phyloP scores from a whole-genome alignment of 1,140 invertebrate genomes.

The Ylistrum balloti region DNA sequence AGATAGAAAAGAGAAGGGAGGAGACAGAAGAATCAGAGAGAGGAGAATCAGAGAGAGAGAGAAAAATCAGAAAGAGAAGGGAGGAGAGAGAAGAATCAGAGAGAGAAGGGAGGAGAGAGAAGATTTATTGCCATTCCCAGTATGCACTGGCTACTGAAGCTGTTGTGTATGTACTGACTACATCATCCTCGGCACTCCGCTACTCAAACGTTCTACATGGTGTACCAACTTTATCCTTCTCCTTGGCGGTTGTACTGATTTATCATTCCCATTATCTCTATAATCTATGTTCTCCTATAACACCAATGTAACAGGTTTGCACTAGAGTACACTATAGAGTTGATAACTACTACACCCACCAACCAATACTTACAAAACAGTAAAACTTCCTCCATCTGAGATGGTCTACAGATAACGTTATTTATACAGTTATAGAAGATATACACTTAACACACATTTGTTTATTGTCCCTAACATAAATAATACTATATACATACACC shows the following conservation, averaged over 20 bases:
- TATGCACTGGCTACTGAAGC: background rate
- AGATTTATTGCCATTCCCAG: background rate
- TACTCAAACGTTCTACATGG: no score
- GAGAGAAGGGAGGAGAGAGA: background rate
- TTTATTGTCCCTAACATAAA: background rate
- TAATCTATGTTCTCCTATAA: slow-evolving; percentile 7
- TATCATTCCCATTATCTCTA: background rate
- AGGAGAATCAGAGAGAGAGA: no score
- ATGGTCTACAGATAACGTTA: background rate
- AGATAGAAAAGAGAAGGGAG: no score
- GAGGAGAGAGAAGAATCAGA: slow-evolving; percentile 69
- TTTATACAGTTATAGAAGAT: no score
- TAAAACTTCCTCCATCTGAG: no score
- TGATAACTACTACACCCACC: background rate
- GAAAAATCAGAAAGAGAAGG: no score
- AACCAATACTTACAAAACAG: no score
- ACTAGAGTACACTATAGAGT: background rate
- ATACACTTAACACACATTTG: background rate
- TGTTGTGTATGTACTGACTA: no score
- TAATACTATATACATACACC: background rate
- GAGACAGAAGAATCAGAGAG: no score
- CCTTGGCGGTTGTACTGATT: background rate
- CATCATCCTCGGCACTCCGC: no score
- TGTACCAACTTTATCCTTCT: no score
- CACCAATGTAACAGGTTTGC: slow-evolving; percentile 21